These are phyloP conservation scores for Rhorus exstirpatorius DNA, from an alignment of 2,888 invertebrate genomes.

Conservation along the genomic window DNA sequence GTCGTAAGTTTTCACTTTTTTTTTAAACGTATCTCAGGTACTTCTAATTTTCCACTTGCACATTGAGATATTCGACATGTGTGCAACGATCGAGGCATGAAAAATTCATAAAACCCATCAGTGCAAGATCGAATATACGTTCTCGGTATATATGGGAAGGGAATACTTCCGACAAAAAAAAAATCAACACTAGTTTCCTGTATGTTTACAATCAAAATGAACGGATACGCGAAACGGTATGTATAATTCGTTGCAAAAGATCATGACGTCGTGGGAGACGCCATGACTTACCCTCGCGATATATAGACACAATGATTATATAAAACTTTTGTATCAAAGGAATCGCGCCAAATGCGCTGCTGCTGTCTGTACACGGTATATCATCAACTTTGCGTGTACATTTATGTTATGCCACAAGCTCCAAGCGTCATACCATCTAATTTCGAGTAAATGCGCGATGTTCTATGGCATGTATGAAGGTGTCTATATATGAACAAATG, in stretches of 20 bases:
- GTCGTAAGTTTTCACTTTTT: too few relatives aligned
- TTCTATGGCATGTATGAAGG: neutral
- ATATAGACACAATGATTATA: neutral
- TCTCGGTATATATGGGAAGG: neutral
- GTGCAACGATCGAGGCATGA: slow-evolving; percentile 28
- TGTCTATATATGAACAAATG: neutral
- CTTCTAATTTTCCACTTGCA: too few relatives aligned
- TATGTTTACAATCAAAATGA: slow-evolving; percentile 9
- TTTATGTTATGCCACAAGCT: neutral
- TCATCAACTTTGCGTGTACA: slow-evolving; percentile 9
- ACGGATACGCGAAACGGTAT: neutral
- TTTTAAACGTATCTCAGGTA: too few relatives aligned
- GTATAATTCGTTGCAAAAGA: neutral
- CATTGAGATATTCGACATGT: neutral
- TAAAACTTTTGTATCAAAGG: slow-evolving; percentile 30
- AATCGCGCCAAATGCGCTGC: slow-evolving; percentile 39
- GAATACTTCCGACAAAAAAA: slow-evolving; percentile 17
- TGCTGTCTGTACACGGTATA: slow-evolving; percentile 8
- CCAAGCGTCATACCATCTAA: slow-evolving; percentile 26
- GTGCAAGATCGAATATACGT: slow-evolving; percentile 6
- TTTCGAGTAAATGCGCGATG: slow-evolving; percentile 7
- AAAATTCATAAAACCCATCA: slow-evolving; percentile 9
- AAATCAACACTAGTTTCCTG: slow-evolving; percentile 1
- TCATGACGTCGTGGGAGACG: slow-evolving; percentile 15
- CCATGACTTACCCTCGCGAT: neutral